Base-by-base conservation (phyloP, 2,113 vertebrate genomes). In the Rissa tridactyla region DNA sequence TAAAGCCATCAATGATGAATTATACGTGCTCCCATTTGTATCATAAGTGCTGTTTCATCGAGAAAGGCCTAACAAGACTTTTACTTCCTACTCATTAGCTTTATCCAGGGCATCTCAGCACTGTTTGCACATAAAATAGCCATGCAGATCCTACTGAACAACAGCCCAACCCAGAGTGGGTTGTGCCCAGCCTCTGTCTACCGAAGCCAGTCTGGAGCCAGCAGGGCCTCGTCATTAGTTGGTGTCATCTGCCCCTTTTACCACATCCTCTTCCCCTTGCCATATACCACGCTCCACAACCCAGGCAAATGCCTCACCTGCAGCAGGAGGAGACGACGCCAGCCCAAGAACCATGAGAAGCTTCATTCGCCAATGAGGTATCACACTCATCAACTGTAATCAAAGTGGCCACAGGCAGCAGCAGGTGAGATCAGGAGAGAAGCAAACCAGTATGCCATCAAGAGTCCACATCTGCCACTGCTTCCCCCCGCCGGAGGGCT, bases 261-360 rank as follows among this genome's bases (percentile, higher is more conserved):
- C 44, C 54, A 27, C 0, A 0, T 84, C 62, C 40, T n/a, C 29
- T 62, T 62, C 49, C 36, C 54, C 46, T 52, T 30, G 9, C 26
- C 11, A 9, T 6, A 6, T 8, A 44, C 9, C 38, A 27, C 0
- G 1, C 8, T n/a, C 47, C 26, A 34, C n/a, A 44, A 15, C 9
- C 9, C 27, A 68, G 15, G 34, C 32, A 32, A 12, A 29, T 4
- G 3, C 42, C 46, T 52, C 36, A 52, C 14, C 42, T 32, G 27
- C 66, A 57, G 80, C 54, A 68, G 46, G 5, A 64, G 46, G 38
- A 80, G 68, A 38, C 2, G 9, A 26, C 26, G 36, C 29, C 58
- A 83, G 42, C 16, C 16, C 61, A 62, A 26, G 60, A 62, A 55
- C 11, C n/a, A 26, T 1, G 5, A 86, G n/a, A 36, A 90, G 34